Base-by-base conservation (phyloP, 1,140 invertebrate species). In the Elymnias hypermnestra region DNA sequence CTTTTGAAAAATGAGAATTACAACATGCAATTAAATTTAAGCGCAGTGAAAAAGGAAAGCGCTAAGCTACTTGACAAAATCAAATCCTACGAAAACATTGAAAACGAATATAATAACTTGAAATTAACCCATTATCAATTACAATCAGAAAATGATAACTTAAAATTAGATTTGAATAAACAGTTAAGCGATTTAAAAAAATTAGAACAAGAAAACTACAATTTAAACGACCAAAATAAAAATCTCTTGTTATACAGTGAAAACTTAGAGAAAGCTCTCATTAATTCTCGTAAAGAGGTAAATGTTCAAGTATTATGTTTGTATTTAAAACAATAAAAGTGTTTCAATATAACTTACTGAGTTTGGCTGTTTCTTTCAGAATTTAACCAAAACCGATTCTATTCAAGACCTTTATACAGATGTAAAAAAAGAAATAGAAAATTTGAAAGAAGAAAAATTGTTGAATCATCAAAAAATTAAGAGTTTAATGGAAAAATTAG, bases 361-460 rank as follows among this genome's bases (percentile, higher is more conserved):
- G n/a, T n/a, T n/a, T n/a, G n/a, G n/a, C n/a, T n/a, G n/a, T n/a
- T n/a, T n/a, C n/a, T 64, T 71, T 50, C 40, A 70, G 63, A 60
- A 65, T 17, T 28, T 60, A 9, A 23, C 29, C 1, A 48, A 64
- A 37, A 9, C 47, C 2, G 48, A 28, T 12, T 36, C 25, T 6
- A 33, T 58, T 13, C 26, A 44, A 18, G 44, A 57, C 5, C 36
- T 29, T 23, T 54, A 62, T 17, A 37, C 46, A 4, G 48, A 63
- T 42, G 50, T 81, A 3, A 60, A 57, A 43, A 55, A 56, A 41
- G 70, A 84, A 69, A 68, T 82, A 13, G 55, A 72, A 40, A 45
- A 45, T 4, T 51, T 84, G 52, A 76, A 72, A 59, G 33, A 63
- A 33, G 77, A 79, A 52, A 82, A 72, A 54, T 15, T 43, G 5